Percentiles rank a stretch among this genome's conserved stretches.
These are phyloP conservation scores for Cyrtonyx montezumae DNA, from an alignment of 2,113 vertebrate genomes.

Conservation along the genomic window DNA sequence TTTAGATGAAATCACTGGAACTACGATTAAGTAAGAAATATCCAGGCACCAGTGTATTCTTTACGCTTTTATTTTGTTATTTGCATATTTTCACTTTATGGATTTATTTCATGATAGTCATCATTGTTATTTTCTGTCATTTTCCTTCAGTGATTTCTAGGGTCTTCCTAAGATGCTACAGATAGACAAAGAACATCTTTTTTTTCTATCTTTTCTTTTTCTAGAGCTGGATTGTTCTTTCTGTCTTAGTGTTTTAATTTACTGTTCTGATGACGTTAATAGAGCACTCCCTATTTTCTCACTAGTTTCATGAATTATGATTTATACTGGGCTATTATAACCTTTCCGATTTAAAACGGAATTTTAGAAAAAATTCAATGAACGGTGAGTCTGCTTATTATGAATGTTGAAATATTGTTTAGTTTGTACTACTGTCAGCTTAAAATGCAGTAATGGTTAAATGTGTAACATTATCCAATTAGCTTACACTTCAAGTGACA, in stretches of 20 bases:
- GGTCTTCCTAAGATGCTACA: not conserved
- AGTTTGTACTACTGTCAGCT: not conserved
- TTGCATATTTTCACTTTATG: not conserved
- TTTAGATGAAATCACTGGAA: not conserved
- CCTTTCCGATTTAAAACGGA: not conserved
- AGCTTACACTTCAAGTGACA: not conserved
- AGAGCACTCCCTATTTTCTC: not conserved
- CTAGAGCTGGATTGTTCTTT: not conserved
- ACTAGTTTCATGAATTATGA: not conserved
- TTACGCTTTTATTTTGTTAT: not conserved
- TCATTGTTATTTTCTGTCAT: not conserved
- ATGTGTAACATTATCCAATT: not conserved
- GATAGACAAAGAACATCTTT: not conserved
- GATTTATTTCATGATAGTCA: not conserved
- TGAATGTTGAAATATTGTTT: not conserved
- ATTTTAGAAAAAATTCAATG: not conserved
- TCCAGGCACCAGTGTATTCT: not conserved
- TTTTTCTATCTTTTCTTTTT: not conserved
- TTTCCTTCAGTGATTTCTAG: not conserved
- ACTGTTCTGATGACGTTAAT: not conserved
- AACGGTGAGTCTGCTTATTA: not conserved
- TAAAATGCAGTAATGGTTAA: not conserved
- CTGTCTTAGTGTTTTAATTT: not conserved
- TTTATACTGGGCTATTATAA: not conserved
- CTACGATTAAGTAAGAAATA: not conserved